phyloP scores from a whole-genome alignment of 2,113 vertebrate species.

The Psittacula cyanocephala region DNA sequence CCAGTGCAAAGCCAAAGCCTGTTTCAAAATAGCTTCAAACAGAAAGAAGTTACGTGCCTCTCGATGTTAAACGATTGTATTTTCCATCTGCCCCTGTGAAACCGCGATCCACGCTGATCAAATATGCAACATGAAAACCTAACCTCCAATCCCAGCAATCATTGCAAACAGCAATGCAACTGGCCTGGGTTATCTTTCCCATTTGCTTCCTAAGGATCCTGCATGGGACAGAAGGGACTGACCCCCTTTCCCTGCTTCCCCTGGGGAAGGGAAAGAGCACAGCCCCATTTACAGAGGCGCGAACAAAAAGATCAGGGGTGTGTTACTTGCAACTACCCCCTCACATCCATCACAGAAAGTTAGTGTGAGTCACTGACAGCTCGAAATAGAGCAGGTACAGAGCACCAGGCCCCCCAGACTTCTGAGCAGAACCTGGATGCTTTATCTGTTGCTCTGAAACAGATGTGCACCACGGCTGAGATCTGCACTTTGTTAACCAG shows the following conservation, averaged over 20 bases:
- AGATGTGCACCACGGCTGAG: fast-evolving
- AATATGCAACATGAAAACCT: not conserved
- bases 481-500: not conserved
- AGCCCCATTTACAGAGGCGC: not conserved
- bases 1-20: not conserved
- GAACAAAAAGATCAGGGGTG: not conserved
- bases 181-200: not conserved
- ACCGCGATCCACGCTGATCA: not conserved
- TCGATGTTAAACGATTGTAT: fast-evolving
- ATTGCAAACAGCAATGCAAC: fast-evolving
- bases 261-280: not conserved
- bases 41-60: not conserved
- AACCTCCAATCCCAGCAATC: not conserved
- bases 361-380: not conserved
- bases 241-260: not conserved
- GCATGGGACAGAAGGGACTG: not conserved
- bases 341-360: not conserved
- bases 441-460: not conserved
- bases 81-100: not conserved
- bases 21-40: not conserved
- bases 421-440: not conserved
- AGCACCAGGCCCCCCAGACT: not conserved
- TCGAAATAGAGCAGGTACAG: conserved; percentile 9
- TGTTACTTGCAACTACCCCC: not conserved
- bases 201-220: not conserved